phyloP scores from a whole-genome alignment of 2,113 vertebrate species.

The Mus pahari region DNA sequence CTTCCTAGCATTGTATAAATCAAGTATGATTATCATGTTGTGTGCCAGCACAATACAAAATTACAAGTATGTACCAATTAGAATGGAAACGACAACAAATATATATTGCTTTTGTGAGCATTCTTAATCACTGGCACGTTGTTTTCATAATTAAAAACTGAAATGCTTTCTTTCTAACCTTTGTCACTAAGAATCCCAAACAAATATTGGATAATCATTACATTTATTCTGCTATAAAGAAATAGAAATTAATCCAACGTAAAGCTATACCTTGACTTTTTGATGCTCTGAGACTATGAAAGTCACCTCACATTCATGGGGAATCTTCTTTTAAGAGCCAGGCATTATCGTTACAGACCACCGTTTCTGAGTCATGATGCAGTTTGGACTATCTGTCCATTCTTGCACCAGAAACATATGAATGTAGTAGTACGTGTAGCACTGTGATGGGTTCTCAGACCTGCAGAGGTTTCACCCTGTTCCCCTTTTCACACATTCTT shows the following conservation, averaged over 20 bases:
- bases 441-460: background rate
- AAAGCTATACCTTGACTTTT: background rate
- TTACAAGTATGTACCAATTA: background rate
- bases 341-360: background rate
- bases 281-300: background rate
- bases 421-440: background rate
- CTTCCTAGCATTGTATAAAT: background rate
- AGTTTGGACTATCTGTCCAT: background rate
- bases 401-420: background rate
- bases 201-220: background rate
- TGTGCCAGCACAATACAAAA: background rate
- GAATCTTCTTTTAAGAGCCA: background rate
- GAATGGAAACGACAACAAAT: background rate
- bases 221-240: background rate
- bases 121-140: background rate
- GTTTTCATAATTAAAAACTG: background rate
- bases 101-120: background rate
- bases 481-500: background rate
- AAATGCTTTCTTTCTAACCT: background rate
- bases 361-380: background rate
- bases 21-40: background rate
- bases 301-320: background rate
- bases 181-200: constrained; percentile 9
- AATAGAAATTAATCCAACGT: background rate
- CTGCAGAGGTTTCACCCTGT: background rate